Percentiles rank a stretch among this genome's conserved stretches.
Evolutionary conservation across 1,140 invertebrate species (phyloP).

Genomic region (Drosophila lacteicornis): DNA sequence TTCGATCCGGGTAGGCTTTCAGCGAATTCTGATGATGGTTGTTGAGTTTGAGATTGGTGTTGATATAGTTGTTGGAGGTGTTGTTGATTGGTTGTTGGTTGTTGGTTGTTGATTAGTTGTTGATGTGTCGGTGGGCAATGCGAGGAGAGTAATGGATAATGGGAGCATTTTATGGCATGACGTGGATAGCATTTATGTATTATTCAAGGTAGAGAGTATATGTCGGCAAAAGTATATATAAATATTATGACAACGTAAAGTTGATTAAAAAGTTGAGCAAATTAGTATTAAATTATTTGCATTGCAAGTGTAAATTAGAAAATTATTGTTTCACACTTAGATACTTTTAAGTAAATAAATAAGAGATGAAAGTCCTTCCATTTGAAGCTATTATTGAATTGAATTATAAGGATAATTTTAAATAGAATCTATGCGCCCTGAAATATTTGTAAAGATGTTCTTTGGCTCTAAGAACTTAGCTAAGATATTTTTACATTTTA

Average conservation of each 20-base stretch:
- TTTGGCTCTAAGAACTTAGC: too few relatives aligned
- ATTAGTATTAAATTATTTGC: background rate
- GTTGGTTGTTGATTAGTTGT: slow-evolving; percentile 28
- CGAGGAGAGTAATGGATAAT: slow-evolving; percentile 48
- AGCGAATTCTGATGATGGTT: slow-evolving; percentile 89
- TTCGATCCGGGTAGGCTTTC: slow-evolving; percentile 93
- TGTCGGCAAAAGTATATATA: slow-evolving; percentile 6
- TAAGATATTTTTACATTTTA: too few relatives aligned
- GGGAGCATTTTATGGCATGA: slow-evolving; percentile 57
- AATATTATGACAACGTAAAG: background rate
- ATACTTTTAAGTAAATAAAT: background rate
- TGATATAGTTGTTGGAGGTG: slow-evolving; percentile 41
- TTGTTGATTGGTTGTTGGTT: slow-evolving; percentile 42
- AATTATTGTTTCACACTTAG: background rate
- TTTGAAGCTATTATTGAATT: background rate
- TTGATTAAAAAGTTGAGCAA: background rate
- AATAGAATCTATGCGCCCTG: too few relatives aligned
- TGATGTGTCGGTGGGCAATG: slow-evolving; percentile 44
- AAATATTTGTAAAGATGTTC: background rate
- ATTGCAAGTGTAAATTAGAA: background rate
- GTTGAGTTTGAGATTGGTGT: slow-evolving; percentile 41
- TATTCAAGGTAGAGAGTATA: slow-evolving; percentile 6
- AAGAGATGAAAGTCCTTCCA: background rate
- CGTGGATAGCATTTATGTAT: slow-evolving; percentile 62
- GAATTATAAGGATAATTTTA: background rate